Evolutionary conservation across 2,113 vertebrate species (phyloP), one percentile per base, ranked within the genome.

Genomic region (Bubo scandiacus): DNA sequence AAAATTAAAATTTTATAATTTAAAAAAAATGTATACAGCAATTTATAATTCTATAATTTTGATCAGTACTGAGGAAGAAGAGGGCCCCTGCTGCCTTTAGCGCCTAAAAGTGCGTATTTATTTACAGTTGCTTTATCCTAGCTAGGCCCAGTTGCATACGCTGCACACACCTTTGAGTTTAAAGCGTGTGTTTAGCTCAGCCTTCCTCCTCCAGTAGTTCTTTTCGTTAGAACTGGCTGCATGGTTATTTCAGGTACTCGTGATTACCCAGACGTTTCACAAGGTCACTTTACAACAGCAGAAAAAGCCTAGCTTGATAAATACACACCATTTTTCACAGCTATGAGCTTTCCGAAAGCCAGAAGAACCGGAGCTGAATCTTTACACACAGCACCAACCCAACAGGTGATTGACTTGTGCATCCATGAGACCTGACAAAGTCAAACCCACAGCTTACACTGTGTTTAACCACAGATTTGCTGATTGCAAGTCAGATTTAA

Each of bases 341-440:
- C 70, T n/a, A 6, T 1, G 51, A 85, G 78, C 68, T 68, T 29
- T 23, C 55, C 7, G n/a, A 49, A 40, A 72, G 71, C 54, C 65
- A 17, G 43, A 29, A 38, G 34, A 92, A 82, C 15, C 0, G 0
- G 42, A 67, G 78, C 45, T 15, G 77, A 52, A 30, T 20, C 78
- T 34, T 22, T 29, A 14, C 65, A 15, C 40, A 36, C 11, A n/a
- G 5, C 80, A 78, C 15, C 26, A 63, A 62, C 51, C 63, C 65
- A 21, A 29, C 10, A 7, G 30, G 32, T 0, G 19, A 38, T 1
- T 2, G 18, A 54, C 63, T 21, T 4, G 34, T 2, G 2, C n/a
- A 58, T 8, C 52, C 55, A 1, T 1, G 26, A 67, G 54, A 52
- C 1, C 5, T 1, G n/a, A 20, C 74, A 52, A 63, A 92, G 78